Evolutionary conservation across 1,140 invertebrate genomes (phyloP).

Genomic region (Zaprionus davidi): DNA sequence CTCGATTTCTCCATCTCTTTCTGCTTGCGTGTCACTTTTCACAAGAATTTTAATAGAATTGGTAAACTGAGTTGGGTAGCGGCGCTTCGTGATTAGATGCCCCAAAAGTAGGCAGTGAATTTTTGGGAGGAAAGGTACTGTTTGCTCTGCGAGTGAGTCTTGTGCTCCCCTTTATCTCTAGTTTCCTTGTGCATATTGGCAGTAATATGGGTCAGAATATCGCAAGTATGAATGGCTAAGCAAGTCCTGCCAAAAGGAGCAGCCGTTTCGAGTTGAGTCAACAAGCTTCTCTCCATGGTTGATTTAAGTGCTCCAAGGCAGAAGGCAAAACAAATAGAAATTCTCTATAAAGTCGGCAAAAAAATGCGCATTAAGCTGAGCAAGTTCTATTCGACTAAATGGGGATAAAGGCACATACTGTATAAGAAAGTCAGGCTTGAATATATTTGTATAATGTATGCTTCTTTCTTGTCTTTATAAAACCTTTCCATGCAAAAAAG

Average conservation of each 20-base stretch:
- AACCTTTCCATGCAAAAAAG: no score
- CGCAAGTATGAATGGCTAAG: conserved; percentile 28
- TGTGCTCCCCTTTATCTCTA: neutral
- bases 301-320: conserved; percentile 31
- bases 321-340: conserved; percentile 12
- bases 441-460: neutral
- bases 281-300: conserved; percentile 17
- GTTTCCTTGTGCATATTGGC: neutral
- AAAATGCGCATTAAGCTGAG: neutral
- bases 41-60: conserved; percentile 81
- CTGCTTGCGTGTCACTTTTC: conserved; percentile 57
- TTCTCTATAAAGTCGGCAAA: neutral
- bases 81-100: conserved; percentile 64
- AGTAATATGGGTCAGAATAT: conserved; percentile 21
- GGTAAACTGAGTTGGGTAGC: conserved; percentile 69
- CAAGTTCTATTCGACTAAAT: neutral
- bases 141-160: conserved; percentile 1
- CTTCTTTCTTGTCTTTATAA: no score
- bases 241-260: conserved; percentile 16
- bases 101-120: conserved; percentile 67
- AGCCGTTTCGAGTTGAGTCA: conserved; percentile 19
- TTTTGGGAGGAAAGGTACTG: conserved; percentile 56
- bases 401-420: no score
- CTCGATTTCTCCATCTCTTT: conserved; percentile 5
- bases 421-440: neutral